phyloP scores from a whole-genome alignment of 2,888 invertebrate species.

The Stenolophus ochropezus region DNA sequence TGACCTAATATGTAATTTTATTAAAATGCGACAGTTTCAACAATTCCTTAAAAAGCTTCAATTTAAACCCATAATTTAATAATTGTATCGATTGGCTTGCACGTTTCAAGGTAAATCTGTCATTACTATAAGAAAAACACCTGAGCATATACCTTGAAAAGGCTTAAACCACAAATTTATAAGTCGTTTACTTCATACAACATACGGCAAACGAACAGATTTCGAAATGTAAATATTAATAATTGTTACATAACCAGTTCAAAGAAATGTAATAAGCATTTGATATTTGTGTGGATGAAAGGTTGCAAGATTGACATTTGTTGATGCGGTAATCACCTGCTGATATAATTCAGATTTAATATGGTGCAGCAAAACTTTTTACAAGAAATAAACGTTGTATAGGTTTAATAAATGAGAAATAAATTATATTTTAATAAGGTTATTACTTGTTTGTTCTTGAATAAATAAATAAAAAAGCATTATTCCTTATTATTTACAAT shows the following conservation, averaged over 20 bases:
- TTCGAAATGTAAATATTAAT: constrained; percentile 37
- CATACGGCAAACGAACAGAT: not conserved
- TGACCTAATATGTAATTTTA: no score
- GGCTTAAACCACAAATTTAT: not conserved
- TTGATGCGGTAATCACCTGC: not conserved
- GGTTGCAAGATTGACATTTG: not conserved
- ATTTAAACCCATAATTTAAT: constrained; percentile 16
- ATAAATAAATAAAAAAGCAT: no score
- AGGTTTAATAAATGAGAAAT: no score
- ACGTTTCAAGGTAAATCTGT: constrained; percentile 11
- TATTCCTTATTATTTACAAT: no score
- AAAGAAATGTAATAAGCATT: constrained; percentile 18
- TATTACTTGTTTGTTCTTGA: no score
- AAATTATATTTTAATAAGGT: no score
- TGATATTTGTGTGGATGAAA: constrained; percentile 29
- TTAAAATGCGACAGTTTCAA: no score
- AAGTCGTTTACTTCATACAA: constrained; percentile 4
- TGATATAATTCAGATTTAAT: not conserved
- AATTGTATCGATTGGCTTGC: constrained; percentile 24
- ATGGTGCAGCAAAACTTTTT: no score
- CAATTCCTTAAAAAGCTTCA: no score
- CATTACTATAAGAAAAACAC: constrained; percentile 1
- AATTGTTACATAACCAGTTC: constrained; percentile 13
- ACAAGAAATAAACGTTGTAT: no score
- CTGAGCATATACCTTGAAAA: not conserved